These are phyloP conservation scores for Panzeria rudis DNA, from an alignment of 2,888 invertebrate species.

Conservation along the genomic window DNA sequence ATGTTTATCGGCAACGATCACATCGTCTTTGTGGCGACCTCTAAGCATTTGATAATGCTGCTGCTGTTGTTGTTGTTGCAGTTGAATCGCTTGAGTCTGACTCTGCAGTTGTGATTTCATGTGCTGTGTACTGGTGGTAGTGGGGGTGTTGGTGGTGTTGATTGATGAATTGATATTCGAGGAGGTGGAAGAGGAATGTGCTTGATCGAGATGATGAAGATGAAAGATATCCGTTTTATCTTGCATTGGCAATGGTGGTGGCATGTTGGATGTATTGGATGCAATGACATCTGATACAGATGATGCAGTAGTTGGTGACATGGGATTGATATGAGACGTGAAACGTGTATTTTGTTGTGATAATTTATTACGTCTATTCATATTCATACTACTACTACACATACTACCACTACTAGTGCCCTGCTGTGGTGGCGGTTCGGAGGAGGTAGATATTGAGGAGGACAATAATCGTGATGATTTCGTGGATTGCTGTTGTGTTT, in stretches of 20 bases:
- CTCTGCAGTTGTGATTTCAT: constrained; percentile 63
- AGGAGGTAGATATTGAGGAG: constrained; percentile 72
- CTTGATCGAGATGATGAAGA: constrained; percentile 68
- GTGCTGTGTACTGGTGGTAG: constrained; percentile 59
- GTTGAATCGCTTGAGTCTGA: constrained; percentile 49
- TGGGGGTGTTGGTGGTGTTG: constrained; percentile 53
- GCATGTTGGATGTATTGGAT: constrained; percentile 62
- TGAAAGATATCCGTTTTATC: constrained; percentile 72
- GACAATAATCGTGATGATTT: constrained; percentile 72
- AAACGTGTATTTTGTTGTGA: constrained; percentile 66
- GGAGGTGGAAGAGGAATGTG: constrained; percentile 52
- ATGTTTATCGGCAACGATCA: constrained; percentile 73
- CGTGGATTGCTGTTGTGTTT: constrained; percentile 64
- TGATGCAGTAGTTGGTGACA: constrained; percentile 65
- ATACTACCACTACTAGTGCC: constrained; percentile 64
- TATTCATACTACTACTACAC: constrained; percentile 61
- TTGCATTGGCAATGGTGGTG: constrained; percentile 64
- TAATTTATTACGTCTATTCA: constrained; percentile 69
- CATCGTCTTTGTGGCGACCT: constrained; percentile 67
- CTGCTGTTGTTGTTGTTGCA: constrained; percentile 64
- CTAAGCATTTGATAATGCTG: constrained; percentile 67
- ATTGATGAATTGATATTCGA: constrained; percentile 39
- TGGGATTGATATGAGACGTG: constrained; percentile 66
- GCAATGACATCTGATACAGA: constrained; percentile 69
- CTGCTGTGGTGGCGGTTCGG: constrained; percentile 54